These are phyloP conservation scores for Dryomyza anilis DNA, from an alignment of 2,888 invertebrate genomes.

Conservation along the genomic window DNA sequence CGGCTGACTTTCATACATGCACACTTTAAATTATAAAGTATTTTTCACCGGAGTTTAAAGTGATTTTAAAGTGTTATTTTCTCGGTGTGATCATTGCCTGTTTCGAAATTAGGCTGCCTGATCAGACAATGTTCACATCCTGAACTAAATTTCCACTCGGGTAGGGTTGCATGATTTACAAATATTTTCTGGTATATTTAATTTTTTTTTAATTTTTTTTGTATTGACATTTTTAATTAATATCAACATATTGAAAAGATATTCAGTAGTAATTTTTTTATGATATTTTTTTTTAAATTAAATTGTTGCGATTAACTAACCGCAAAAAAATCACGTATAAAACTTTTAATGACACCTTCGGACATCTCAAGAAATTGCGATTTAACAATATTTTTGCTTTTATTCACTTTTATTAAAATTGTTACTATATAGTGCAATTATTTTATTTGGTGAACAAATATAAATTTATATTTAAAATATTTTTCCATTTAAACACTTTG, in stretches of 20 bases:
- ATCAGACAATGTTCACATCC: not conserved
- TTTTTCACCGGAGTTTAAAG: too few relatives aligned
- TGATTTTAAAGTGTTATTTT: too few relatives aligned
- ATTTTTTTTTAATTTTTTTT: not conserved
- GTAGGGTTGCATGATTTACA: too few relatives aligned
- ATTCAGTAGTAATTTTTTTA: not conserved
- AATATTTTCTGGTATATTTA: not conserved
- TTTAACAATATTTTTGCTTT: not conserved
- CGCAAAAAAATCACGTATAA: constrained; percentile 59
- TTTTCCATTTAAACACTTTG: constrained; percentile 21
- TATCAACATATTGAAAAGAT: not conserved
- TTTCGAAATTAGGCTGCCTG: too few relatives aligned
- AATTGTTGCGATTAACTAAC: constrained; percentile 41
- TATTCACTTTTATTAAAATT: not conserved
- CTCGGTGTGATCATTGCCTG: too few relatives aligned
- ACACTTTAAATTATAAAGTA: too few relatives aligned
- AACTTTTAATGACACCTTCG: constrained; percentile 52
- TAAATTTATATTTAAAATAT: not conserved
- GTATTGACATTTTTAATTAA: not conserved
- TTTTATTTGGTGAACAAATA: constrained; percentile 11
- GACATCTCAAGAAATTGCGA: constrained; percentile 43
- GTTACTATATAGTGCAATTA: constrained; percentile 1
- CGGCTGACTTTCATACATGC: too few relatives aligned
- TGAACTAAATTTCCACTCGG: not conserved
- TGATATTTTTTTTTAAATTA: not conserved